Evolutionary conservation across 2,797 vertebrate species (phyloP), one percentile per base, ranked within the genome.

Genomic region (Pampus argenteus): DNA sequence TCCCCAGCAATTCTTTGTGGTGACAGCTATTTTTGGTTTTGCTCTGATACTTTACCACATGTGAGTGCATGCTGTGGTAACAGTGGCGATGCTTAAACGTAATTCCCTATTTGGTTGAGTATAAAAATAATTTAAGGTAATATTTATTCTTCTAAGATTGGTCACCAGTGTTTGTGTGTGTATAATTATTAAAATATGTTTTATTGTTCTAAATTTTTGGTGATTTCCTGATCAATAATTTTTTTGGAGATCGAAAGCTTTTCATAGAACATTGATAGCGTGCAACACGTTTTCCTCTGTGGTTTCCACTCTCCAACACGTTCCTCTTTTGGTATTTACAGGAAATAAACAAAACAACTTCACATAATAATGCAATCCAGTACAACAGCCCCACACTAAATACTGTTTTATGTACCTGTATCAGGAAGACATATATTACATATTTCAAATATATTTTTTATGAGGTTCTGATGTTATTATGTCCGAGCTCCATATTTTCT

Each of bases 21-120:
- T 71, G 20, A 15, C 9, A 38, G 23, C 31, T 51, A 60, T 71
- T 82, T 82, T 67, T 61, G 44, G 52, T 73, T 56, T 70, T 38
- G 20, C 71, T 68, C 75, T 82, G 54, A 79, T 63, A 73, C 22
- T n/a, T 15, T 2, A 22, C 60, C 70, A 64, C 67, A 76, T 76
- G 58, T 7, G 7, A 59, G 31, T 40, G 20, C 47, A 44, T 36
- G 56, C 66, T 47, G 36, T 34, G 63, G 65, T 57, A 36, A 4
- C 52, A 44, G 47, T 20, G 31, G 50, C 58, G n/a, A 11, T 3
- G 17, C 42, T 61, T 58, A 52, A 31, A 48, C 44, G 60, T 59
- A 5, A 67, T 68, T 72, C 36, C 54, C 69, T 66, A 72, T 48
- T 56, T 52, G 63, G 20, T 66, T 36, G 36, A 11, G 17, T 25